phyloP scores from a whole-genome alignment of 2,888 invertebrate genomes.

The Stenurella melanura region DNA sequence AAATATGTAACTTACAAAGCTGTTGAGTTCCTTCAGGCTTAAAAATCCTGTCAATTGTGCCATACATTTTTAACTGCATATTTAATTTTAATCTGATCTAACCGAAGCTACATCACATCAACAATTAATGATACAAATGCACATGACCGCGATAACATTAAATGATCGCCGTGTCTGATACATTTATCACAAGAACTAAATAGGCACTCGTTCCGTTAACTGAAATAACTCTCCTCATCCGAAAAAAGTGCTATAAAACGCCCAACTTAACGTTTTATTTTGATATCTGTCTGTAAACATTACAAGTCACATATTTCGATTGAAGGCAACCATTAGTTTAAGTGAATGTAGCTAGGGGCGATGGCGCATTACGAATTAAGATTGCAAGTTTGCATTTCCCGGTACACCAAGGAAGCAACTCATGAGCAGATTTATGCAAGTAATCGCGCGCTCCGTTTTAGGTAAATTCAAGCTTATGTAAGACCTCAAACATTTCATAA shows the following conservation, averaged over 20 bases:
- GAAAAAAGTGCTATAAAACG: constrained; percentile 9
- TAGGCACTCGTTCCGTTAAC: constrained; percentile 8
- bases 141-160: constrained; percentile 1
- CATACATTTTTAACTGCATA: background rate
- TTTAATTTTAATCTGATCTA: background rate
- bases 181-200: constrained; percentile 27
- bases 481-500: constrained; percentile 16
- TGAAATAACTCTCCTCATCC: constrained; percentile 4
- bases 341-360: constrained; percentile 2
- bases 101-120: background rate
- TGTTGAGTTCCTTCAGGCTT: too few relatives aligned
- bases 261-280: background rate
- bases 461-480: constrained; percentile 26
- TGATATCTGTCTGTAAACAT: constrained; percentile 14
- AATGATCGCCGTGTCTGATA: constrained; percentile 6
- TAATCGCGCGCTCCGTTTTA: constrained; percentile 25
- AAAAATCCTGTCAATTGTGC: background rate
- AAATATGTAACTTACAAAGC: too few relatives aligned
- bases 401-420: constrained; percentile 15
- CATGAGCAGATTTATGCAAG: constrained; percentile 24
- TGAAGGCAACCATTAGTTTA: constrained; percentile 16
- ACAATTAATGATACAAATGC: background rate
- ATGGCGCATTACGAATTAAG: constrained; percentile 21
- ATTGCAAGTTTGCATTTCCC: constrained; percentile 14
- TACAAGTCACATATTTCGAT: constrained; percentile 9